These are phyloP conservation scores for Neolamprologus variostigma DNA, from an alignment of 2,113 vertebrate species.

Conservation along the genomic window DNA sequence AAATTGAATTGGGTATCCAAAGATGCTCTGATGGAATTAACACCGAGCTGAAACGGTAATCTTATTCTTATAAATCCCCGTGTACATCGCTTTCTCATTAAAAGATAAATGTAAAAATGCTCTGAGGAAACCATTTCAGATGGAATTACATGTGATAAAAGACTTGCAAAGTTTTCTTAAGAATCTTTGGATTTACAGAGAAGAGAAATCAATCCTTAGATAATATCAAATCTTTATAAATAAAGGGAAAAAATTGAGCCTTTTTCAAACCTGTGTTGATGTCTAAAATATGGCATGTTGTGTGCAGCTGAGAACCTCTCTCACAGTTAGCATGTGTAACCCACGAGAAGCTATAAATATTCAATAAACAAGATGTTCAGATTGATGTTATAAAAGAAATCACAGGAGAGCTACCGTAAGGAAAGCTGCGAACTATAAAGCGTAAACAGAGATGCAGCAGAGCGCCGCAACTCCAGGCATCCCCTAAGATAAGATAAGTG, in stretches of 20 bases:
- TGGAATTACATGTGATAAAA: neutral
- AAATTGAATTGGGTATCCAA: neutral
- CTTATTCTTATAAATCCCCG: neutral
- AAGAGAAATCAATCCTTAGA: neutral
- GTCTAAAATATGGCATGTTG: neutral
- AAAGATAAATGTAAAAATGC: neutral
- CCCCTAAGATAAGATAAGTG: rapidly evolving
- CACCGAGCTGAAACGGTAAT: neutral
- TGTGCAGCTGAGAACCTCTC: neutral
- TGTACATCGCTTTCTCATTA: neutral
- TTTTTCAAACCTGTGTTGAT: neutral
- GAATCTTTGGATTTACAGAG: neutral
- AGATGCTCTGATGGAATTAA: neutral
- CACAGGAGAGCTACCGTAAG: neutral
- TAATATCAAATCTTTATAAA: neutral
- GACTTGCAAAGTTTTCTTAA: neutral
- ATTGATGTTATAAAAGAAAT: neutral
- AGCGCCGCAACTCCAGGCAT: neutral
- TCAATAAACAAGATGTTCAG: neutral
- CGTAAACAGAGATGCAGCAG: neutral
- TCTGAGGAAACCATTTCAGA: neutral
- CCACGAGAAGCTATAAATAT: neutral
- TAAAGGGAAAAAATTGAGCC: neutral
- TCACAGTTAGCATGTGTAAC: neutral
- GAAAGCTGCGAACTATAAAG: neutral